Evolutionary conservation across 35 echinoderm and acorn worm species (phyloP).

Genomic region (Ophioderma brevispina): DNA sequence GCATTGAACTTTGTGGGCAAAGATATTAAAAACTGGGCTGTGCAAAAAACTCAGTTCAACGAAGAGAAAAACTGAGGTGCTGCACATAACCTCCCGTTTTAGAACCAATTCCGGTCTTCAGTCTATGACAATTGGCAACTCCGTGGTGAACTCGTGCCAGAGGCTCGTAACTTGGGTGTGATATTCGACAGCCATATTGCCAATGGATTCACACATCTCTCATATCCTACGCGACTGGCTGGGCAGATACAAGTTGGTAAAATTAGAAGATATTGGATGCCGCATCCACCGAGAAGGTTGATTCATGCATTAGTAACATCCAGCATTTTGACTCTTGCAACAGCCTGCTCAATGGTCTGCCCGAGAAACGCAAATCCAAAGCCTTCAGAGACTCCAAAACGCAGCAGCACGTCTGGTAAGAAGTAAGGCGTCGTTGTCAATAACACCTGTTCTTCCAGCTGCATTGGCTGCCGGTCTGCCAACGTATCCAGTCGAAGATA

Average conservation of each 20-base stretch:
- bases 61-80: constrained; percentile 15
- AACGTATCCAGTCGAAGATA: too few relatives aligned
- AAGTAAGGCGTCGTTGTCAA: too few relatives aligned
- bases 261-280: background rate
- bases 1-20: background rate
- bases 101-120: background rate
- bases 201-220: background rate
- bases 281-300: constrained; percentile 11
- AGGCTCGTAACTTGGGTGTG: constrained; percentile 3
- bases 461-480: too few relatives aligned
- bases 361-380: constrained; percentile 15
- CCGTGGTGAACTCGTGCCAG: background rate
- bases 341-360: constrained; percentile 29
- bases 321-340: constrained; percentile 48
- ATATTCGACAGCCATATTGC: background rate
- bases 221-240: background rate
- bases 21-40: constrained; percentile 11
- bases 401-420: too few relatives aligned
- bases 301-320: constrained; percentile 48
- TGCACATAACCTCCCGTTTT: background rate
- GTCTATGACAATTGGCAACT: background rate
- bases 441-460: too few relatives aligned
- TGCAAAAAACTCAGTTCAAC: constrained; percentile 29
- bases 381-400: constrained; percentile 30
- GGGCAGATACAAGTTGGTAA: background rate